phyloP scores from a whole-genome alignment of 2,113 vertebrate genomes.

The Parus major region DNA sequence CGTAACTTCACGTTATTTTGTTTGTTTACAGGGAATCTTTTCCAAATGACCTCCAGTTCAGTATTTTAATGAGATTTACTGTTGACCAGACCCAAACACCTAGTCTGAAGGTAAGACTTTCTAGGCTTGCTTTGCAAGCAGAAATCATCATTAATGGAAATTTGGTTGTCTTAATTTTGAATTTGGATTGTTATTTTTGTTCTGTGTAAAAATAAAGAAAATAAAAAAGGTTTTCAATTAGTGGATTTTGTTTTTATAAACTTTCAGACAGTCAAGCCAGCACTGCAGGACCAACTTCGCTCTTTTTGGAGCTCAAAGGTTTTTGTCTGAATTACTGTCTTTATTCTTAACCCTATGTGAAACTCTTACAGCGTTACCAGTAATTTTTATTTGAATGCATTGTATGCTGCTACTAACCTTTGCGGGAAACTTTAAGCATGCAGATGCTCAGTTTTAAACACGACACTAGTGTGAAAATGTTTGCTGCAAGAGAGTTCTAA shows the following conservation, averaged over 20 bases:
- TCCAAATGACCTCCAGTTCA: conserved; percentile 96
- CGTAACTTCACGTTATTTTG: fast-evolving
- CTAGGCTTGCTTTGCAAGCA: background rate
- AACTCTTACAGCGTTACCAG: conserved; percentile 59
- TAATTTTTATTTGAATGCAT: conserved; percentile 71
- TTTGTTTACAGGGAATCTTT: conserved; percentile 87
- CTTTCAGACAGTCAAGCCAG: conserved; percentile 83
- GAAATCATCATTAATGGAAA: background rate
- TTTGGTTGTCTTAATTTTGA: conserved; percentile 9
- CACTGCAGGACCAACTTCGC: conserved; percentile 81
- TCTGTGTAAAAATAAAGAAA: background rate
- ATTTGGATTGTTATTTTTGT: background rate
- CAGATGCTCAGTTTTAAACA: conserved; percentile 24
- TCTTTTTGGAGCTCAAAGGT: conserved; percentile 84
- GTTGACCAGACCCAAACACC: conserved; percentile 98
- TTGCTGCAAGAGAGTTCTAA: conserved; percentile 50
- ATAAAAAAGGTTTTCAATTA: conserved; percentile 56
- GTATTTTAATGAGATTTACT: conserved; percentile 97
- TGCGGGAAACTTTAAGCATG: conserved; percentile 71
- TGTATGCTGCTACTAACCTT: conserved; percentile 74
- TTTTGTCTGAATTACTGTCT: conserved; percentile 79
- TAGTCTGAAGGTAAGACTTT: conserved; percentile 89
- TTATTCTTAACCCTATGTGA: conserved; percentile 66
- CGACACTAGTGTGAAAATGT: conserved; percentile 15
- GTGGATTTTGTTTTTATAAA: conserved; percentile 82